phyloP scores from a whole-genome alignment of 2,113 vertebrate species.

The Poicephalus meyeri region DNA sequence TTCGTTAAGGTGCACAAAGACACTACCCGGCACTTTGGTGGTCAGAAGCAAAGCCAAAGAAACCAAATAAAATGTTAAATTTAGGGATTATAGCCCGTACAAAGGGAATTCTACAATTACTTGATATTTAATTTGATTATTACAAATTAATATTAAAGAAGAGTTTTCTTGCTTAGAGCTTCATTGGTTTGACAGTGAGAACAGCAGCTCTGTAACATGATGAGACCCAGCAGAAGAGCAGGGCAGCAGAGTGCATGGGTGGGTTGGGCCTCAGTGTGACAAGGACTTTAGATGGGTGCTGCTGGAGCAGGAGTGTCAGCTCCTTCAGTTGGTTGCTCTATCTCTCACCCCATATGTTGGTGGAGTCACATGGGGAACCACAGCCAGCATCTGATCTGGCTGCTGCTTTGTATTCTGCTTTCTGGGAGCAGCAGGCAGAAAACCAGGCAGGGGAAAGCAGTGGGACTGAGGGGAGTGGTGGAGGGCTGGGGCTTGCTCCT shows the following conservation, averaged over 20 bases:
- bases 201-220: neutral
- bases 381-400: neutral
- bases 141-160: neutral
- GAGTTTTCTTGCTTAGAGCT: neutral
- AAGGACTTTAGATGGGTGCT: neutral
- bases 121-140: neutral
- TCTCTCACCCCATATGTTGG: conserved; percentile 16
- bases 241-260: neutral
- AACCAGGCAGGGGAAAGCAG: neutral
- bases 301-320: neutral
- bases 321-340: neutral
- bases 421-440: neutral
- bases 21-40: neutral
- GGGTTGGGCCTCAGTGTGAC: neutral
- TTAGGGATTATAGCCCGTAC: neutral
- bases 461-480: neutral
- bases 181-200: neutral
- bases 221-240: neutral
- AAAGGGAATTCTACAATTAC: rapidly evolving
- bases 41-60: neutral
- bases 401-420: neutral
- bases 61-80: neutral
- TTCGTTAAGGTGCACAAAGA: neutral
- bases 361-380: neutral
- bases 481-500: neutral